Base-by-base conservation (phyloP, 2,888 invertebrate species). In the Halictus ligatus region DNA sequence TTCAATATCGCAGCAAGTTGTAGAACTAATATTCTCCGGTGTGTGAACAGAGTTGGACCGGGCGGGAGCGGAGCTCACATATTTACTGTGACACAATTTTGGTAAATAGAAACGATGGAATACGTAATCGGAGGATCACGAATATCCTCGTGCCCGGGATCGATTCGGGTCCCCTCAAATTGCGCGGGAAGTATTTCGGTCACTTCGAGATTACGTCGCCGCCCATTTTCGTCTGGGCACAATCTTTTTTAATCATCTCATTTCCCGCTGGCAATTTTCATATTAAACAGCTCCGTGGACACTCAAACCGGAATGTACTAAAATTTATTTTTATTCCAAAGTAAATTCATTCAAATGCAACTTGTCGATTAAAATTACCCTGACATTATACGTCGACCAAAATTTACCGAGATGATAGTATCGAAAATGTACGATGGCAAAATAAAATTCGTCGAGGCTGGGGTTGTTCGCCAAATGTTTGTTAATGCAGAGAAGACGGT, bases 1-100 rank as follows among this genome's bases (percentile, higher is more conserved):
- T 86, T 84, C 85, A 86, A 85, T 86, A 86, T 85, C 85, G 75
- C 75, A 46, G 75, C 69, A 75, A 86, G 71, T 85, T 84, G 80
- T 78, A 75, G 85, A 86, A 86, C 85, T 85, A 85, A 85, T 85
- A 85, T 84, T 84, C 84, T 43, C 74, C 80, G 60, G 84, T 71
- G 80, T 71, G 67, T 67, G 76, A 75, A 80, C 78, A 69, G 72
- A 67, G 64, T 12, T 80, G 78, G 78, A 72, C 76, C 46, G 48
- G 40, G 15, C 43, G 4, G 77, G 35, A 29, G 50, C 54, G 69
- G 15, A 69, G 84, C 79, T 79, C 80, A 46, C 80, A 80, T 80
- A 77, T 84, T 84, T 75, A 77, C 80, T 46, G 85, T 80, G 85
- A 84, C 80, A 85, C 84, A 80, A 84, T 85, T 84, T 80, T 75